Evolutionary conservation across 2,888 invertebrate genomes (phyloP).

Genomic region (Physocephala rufipes): DNA sequence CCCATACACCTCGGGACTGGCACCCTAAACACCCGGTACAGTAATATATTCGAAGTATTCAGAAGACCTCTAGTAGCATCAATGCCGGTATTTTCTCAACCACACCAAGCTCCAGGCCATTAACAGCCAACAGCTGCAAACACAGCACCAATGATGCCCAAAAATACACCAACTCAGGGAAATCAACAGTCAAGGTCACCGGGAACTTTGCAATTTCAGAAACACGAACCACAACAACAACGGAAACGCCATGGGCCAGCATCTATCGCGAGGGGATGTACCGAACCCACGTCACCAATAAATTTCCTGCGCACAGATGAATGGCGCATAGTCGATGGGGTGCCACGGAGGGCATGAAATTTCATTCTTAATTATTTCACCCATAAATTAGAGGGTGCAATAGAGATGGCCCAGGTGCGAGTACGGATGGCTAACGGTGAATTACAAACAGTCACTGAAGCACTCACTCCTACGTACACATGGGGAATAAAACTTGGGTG

Average conservation of each 20-base stretch:
- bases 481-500: constrained; percentile 1
- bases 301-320: background rate
- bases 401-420: background rate
- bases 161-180: too few species aligned
- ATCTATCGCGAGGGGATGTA: background rate
- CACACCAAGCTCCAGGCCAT: too few species aligned
- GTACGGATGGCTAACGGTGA: background rate
- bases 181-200: background rate
- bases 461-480: background rate
- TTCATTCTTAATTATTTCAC: background rate
- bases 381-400: background rate
- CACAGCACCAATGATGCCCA: too few species aligned
- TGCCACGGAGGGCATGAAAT: background rate
- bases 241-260: constrained; percentile 4
- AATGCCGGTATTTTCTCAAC: too few species aligned
- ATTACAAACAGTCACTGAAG: background rate
- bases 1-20: too few species aligned
- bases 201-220: background rate
- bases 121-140: too few species aligned
- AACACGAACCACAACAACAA: background rate
- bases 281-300: constrained; percentile 4
- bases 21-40: too few species aligned
- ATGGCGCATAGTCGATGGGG: background rate
- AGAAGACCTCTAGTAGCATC: too few species aligned
- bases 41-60: too few species aligned